Percentiles rank a stretch among this genome's conserved stretches.
Evolutionary conservation across 2,797 vertebrate genomes (phyloP).

Genomic region (Remorina albescens): DNA sequence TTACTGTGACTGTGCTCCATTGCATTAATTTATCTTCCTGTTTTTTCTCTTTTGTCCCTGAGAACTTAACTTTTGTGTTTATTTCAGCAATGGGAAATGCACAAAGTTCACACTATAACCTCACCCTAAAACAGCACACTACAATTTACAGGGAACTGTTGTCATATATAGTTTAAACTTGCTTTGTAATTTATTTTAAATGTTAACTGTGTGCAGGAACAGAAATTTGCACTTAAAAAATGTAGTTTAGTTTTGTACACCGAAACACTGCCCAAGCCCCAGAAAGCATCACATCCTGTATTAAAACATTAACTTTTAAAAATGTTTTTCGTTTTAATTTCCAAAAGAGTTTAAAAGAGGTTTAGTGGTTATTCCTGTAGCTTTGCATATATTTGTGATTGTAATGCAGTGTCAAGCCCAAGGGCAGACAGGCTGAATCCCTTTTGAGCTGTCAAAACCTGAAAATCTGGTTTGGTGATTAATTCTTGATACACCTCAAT

Average conservation of each 20-base stretch:
- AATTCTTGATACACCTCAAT: neutral
- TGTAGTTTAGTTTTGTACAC: neutral
- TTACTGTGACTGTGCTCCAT: neutral
- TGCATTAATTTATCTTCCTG: neutral
- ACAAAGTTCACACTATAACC: neutral
- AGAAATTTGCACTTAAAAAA: neutral
- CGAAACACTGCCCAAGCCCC: too few species aligned
- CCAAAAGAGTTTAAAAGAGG: neutral
- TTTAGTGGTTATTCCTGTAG: neutral
- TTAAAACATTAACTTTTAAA: too few species aligned
- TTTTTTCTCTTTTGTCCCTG: neutral
- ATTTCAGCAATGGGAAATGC: neutral
- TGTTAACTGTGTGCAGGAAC: neutral
- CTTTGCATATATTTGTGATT: neutral
- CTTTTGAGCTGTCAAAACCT: too few species aligned
- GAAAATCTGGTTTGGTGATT: slow-evolving; percentile 13
- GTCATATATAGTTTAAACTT: neutral
- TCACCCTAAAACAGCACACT: too few species aligned
- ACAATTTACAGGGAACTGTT: neutral
- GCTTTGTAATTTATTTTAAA: too few species aligned
- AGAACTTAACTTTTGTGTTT: neutral
- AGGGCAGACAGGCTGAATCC: too few species aligned
- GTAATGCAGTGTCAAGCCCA: neutral
- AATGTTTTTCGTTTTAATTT: neutral
- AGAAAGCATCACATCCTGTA: too few species aligned